Base-by-base conservation (phyloP, 2,113 vertebrate genomes). In the Raja brachyura region DNA sequence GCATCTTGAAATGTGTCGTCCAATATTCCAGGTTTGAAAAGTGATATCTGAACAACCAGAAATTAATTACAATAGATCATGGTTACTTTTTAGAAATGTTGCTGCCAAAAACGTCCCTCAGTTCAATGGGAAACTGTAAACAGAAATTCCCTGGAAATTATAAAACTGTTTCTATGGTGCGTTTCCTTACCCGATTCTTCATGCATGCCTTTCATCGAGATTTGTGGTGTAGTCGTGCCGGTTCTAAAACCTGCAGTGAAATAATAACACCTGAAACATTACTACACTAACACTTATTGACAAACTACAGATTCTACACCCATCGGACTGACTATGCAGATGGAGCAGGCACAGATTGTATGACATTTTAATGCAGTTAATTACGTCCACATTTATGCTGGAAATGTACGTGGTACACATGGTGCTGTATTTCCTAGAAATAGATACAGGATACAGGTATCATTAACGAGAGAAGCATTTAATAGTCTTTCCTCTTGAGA, bases 191-290 rank as follows among this genome's bases (percentile, higher is more conserved):
- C 76, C 7, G 76, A 14, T 13, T 77, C 76, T 33, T 33, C 76
- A 77, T 31, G n/a, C 31, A 77, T 33, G n/a, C n/a, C n/a, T 2
- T 20, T 77, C 0, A 33, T n/a, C 75, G 28, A 33, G 7, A 77
- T 3, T 31, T 77, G 76, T 77, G 76, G 76, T 33, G 76, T 33
- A 31, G 76, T 77, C 10, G 76, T 77, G 76, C 76, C 76, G 5
- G 31, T 31, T 77, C 9, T 77, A 31, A 31, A 31, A 77, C 31
- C 76, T 77, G 76, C 76, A 77, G 76, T 77, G 31, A 77, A 77
- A 77, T 22, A 33, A n/a, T 77, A 77, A 77, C 76, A 77, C 76
- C 76, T 77, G 76, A 77, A 77, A 77, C 33, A 77, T 77, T 33
- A 77, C 28, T 77, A 28, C 76, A 77, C 31, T 77, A 77, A 75